A percentile compares a stretch with the other conserved stretches of the same genome.
Conservation (phyloP, 1,140 invertebrate genomes). For the Dinoponera quadriceps region DNA sequence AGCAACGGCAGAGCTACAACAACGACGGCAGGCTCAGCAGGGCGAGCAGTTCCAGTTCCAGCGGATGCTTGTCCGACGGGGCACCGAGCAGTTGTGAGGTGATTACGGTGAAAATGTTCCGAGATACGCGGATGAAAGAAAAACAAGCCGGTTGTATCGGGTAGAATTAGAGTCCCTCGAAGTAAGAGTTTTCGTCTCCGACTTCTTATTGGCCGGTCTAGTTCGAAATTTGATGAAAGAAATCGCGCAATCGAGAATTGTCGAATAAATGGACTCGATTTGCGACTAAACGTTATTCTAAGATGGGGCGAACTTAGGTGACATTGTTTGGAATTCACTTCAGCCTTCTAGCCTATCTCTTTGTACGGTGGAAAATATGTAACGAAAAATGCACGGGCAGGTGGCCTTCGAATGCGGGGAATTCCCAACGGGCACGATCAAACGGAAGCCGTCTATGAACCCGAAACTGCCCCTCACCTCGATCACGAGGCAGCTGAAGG, state of each 20-base stretch:
- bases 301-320: too few species aligned
- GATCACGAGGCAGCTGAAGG: conserved; percentile 94
- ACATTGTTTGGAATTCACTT: too few species aligned
- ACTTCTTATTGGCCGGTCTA: too few species aligned
- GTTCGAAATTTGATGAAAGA: too few species aligned
- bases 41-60: conserved; percentile 92
- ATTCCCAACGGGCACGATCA: conserved; percentile 90
- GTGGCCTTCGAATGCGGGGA: conserved; percentile 84
- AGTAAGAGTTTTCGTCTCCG: too few species aligned
- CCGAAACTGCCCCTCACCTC: conserved; percentile 96
- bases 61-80: conserved; percentile 92
- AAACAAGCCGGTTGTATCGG: too few species aligned
- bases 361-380: too few species aligned
- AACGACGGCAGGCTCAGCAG: conserved; percentile 88
- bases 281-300: too few species aligned
- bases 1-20: conserved; percentile 84
- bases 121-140: background rate
- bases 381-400: conserved; percentile 73
- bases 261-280: too few species aligned
- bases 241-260: too few species aligned
- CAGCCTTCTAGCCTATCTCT: too few species aligned
- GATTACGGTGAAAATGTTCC: conserved; percentile 89
- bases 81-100: conserved; percentile 89
- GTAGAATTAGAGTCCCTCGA: too few species aligned
- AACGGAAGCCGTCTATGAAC: conserved; percentile 95